Conservation (phyloP, 92 coral and sea anemone species). For the Siderastrea radians region DNA sequence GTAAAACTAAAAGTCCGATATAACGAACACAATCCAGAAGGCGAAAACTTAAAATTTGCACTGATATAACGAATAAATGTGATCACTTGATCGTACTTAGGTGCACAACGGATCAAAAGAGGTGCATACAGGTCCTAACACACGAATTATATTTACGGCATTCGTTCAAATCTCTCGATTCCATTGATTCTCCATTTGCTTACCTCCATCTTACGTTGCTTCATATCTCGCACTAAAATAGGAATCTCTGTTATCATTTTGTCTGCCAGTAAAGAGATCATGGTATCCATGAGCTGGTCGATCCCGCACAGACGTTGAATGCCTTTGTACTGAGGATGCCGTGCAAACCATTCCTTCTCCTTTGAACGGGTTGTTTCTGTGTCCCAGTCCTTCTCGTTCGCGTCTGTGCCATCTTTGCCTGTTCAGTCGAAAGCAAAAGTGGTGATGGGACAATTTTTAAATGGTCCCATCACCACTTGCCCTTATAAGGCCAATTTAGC, state of each 20-base stretch:
- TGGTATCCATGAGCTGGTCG: slow-evolving; percentile 80
- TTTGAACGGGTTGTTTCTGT: slow-evolving; percentile 71
- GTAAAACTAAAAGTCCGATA: too few species aligned
- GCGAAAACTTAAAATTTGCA: too few species aligned
- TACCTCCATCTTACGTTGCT: slow-evolving; percentile 47
- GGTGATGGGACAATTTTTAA: too few species aligned
- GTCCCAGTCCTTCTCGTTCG: slow-evolving; percentile 83
- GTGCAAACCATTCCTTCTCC: slow-evolving; percentile 77
- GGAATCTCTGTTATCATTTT: slow-evolving; percentile 84
- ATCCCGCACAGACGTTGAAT: slow-evolving; percentile 75
- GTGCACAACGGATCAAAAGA: too few species aligned
- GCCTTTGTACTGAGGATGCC: slow-evolving; percentile 71
- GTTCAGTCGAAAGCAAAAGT: background rate
- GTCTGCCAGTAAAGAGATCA: slow-evolving; percentile 80
- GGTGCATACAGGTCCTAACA: too few species aligned
- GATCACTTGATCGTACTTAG: too few species aligned
- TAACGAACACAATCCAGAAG: too few species aligned
- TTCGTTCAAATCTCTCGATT: too few species aligned
- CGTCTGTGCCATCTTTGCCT: slow-evolving; percentile 89
- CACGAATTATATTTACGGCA: too few species aligned
- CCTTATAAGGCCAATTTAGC: too few species aligned
- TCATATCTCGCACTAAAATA: slow-evolving; percentile 67
- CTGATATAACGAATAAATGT: too few species aligned
- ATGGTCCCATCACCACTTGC: too few species aligned
- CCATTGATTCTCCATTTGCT: background rate